Evolutionary conservation across 2,797 vertebrate species (phyloP).

Genomic region (Spinus pinus): DNA sequence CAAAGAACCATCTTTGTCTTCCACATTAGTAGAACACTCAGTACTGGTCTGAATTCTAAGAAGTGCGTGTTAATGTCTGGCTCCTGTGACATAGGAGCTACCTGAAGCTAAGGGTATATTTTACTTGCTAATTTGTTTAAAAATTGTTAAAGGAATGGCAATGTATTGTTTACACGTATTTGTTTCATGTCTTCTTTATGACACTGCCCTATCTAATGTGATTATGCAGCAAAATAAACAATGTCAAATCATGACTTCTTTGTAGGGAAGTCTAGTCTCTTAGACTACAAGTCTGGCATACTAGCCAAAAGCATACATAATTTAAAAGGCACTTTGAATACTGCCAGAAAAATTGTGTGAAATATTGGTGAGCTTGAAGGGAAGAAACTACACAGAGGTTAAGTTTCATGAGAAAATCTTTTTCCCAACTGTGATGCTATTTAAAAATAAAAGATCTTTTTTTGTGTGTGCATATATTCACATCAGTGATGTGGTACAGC

Average conservation of each 20-base stretch:
- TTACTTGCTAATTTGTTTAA: conserved; percentile 13
- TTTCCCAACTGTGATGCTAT: not conserved
- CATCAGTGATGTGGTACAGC: not conserved
- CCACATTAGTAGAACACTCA: not conserved
- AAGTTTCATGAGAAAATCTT: not conserved
- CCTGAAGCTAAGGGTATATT: not conserved
- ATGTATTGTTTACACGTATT: not conserved
- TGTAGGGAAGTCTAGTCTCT: conserved; percentile 3
- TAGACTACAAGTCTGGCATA: conserved; percentile 12
- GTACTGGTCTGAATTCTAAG: not conserved
- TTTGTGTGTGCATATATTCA: not conserved
- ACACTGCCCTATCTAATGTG: not conserved
- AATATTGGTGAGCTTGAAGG: not conserved
- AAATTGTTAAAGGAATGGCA: not conserved
- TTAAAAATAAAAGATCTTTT: not conserved
- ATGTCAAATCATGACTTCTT: conserved; percentile 17
- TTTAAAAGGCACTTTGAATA: conserved; percentile 38
- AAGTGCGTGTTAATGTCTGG: not conserved
- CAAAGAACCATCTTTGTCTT: not conserved
- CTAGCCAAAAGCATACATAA: conserved; percentile 48
- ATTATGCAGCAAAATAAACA: conserved; percentile 33
- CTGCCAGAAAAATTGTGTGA: conserved; percentile 23
- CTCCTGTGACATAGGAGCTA: not conserved
- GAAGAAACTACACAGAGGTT: not conserved
- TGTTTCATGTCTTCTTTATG: not conserved